Evolutionary conservation across 2,888 invertebrate genomes (phyloP), one percentile per base, ranked within the genome.

Genomic region (Lithophane socia): DNA sequence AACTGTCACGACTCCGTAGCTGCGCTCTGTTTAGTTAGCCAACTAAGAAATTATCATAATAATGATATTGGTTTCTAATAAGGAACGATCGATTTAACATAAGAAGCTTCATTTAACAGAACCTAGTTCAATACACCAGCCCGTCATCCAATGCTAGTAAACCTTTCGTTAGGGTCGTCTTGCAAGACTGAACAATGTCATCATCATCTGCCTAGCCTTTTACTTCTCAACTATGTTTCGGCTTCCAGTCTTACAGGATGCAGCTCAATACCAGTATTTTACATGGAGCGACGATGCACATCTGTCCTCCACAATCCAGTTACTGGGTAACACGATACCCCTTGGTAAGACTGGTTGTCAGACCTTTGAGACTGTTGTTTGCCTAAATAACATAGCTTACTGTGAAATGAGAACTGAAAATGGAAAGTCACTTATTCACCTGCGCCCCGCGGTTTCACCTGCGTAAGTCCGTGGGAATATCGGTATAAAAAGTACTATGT

Each of bases 1-100:
- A 73, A 75, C 54, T 29, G 29, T 54, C 44, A 24, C 49, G 72
- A 42, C 12, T 69, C 21, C n/a, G 44, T 10, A 16, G 47, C 47
- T 70, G n/a, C 18, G 12, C 29, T 44, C 12, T 72, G n/a, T 37
- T 71, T 18, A 72, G n/a, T 18, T 24, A 37, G 5, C 13, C 3
- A 37, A 24, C 37, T 21, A 24, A 58, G 18, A 58, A 58, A 71
- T n/a, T n/a, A 47, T 37, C 12, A 47, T 10, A 37, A 47, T 47
- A 10, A n/a, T 16, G 21, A 5, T 44, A 21, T 10, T 67, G 10
- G 5, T 29, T 21, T 44, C 9, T 24, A 3, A 44, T 16, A 18
- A 21, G 5, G 2, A 70, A 68, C 10, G 7, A 69, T 69, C 2
- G 10, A 29, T 44, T 67, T 29, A 69, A 65, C 18, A 10, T 18